These are phyloP conservation scores for Anoura caudifer DNA, from an alignment of 2,113 vertebrate species.

Conservation along the genomic window DNA sequence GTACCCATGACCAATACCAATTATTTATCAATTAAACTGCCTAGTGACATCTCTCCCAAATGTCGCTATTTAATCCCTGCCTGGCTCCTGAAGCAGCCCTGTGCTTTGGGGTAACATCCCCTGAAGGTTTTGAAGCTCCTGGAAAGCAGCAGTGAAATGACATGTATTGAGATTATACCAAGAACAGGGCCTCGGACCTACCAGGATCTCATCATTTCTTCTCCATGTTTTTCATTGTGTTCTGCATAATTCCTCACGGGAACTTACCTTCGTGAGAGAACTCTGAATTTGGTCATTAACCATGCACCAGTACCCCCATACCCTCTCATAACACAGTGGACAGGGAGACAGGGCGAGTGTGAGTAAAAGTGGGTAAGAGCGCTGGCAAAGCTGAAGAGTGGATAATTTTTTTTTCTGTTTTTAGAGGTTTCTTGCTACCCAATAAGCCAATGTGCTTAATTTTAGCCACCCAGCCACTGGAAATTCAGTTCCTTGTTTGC, in stretches of 20 bases:
- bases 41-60: not conserved
- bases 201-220: not conserved
- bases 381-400: not conserved
- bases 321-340: not conserved
- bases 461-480: not conserved
- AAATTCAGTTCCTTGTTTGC: slow-evolving; percentile 1
- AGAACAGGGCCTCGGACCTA: not conserved
- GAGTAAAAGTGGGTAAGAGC: not conserved
- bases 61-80: not conserved
- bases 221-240: not conserved
- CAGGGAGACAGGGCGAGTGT: not conserved
- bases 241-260: not conserved
- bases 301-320: not conserved
- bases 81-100: not conserved
- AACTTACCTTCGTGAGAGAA: not conserved
- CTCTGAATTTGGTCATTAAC: not conserved
- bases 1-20: not conserved
- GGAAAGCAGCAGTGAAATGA: not conserved
- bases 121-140: not conserved
- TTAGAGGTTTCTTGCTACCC: not conserved
- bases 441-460: not conserved
- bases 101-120: not conserved
- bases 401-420: not conserved
- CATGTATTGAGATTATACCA: not conserved
- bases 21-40: not conserved